Base-by-base conservation (phyloP, 1,140 invertebrate species). In the Lethrus apterus region DNA sequence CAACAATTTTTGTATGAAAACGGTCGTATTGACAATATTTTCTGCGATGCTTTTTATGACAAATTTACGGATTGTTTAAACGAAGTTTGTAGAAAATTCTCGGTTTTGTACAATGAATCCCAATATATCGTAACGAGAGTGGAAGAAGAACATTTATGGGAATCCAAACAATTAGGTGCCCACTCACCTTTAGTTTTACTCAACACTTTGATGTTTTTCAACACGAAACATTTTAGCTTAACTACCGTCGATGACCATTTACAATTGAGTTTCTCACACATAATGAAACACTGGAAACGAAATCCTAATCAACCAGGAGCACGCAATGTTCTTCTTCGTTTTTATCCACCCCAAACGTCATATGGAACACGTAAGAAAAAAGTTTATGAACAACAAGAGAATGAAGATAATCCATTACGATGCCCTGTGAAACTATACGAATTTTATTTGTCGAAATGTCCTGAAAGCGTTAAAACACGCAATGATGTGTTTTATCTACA, bases 271-370 rank as follows among this genome's bases (percentile, higher is more conserved):
- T 93, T 93, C 70, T 84, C 84, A 3, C 86, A 93, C 59, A 89
- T 96, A 56, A 90, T 93, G 82, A 93, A 93, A 66, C 89, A 93
- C 65, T 92, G 86, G 87, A 92, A 92, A 69, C 78, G 88, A 46
- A 85, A 86, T 70, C 81, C 80, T n/a, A 80, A 79, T 48, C 75
- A 77, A 55, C 72, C 74, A 1, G 71, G 76, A 19, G 47, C 38
- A 11, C 73, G 84, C 51, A 90, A 89, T 64, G 83, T 89, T 17
- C 66, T 89, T 5, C 68, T 93, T 49, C 72, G 89, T 57, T 94
- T 91, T 66, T 93, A 92, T 72, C 88, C 89, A 26, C 47, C 43
- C 48, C 52, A 67, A 64, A 24, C 60, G 82, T 81, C 83, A 66
- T 78, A 76, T 11, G 83, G 85, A 71, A 79, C 81, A 19, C 75